Percentiles rank a stretch among this genome's conserved stretches.
Evolutionary conservation across 2,797 vertebrate species (phyloP).

Genomic region (Xerus rutilus): DNA sequence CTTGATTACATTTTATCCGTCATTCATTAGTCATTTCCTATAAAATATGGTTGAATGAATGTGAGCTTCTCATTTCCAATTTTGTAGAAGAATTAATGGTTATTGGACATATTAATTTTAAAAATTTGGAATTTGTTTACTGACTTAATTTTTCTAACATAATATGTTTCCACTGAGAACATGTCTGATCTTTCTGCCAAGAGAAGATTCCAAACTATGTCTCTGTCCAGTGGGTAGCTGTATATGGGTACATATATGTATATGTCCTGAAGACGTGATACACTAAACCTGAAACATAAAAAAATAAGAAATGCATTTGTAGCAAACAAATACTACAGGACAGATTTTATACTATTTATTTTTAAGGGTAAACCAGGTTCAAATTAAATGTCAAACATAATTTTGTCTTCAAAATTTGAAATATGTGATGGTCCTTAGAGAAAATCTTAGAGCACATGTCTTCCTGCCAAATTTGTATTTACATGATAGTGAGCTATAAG

Average conservation of each 20-base stretch:
- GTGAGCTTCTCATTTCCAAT: constrained; percentile 83
- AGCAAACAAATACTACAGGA: constrained; percentile 73
- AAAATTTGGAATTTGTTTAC: constrained; percentile 72
- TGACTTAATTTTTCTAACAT: background rate
- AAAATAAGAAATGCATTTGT: constrained; percentile 56
- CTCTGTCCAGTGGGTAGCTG: background rate
- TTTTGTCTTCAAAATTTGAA: constrained; percentile 86
- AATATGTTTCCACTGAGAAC: background rate
- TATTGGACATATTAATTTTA: constrained; percentile 81
- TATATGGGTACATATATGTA: background rate
- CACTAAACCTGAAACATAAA: constrained; percentile 10
- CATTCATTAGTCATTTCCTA: constrained; percentile 83
- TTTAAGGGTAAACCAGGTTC: constrained; percentile 81
- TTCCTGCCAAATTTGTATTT: constrained; percentile 87
- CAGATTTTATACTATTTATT: constrained; percentile 82
- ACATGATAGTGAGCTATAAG: constrained; percentile 86
- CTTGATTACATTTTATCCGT: constrained; percentile 81
- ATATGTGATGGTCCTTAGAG: constrained; percentile 86
- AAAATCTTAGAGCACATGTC: constrained; percentile 82
- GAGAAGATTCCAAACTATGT: constrained; percentile 30
- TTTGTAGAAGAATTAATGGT: constrained; percentile 85
- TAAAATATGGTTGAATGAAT: constrained; percentile 81
- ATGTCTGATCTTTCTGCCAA: constrained; percentile 13
- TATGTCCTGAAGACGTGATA: background rate
- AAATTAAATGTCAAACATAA: constrained; percentile 88